These are phyloP conservation scores for Siderastrea siderea DNA, from an alignment of 92 coral and sea anemone genomes.

Conservation along the genomic window DNA sequence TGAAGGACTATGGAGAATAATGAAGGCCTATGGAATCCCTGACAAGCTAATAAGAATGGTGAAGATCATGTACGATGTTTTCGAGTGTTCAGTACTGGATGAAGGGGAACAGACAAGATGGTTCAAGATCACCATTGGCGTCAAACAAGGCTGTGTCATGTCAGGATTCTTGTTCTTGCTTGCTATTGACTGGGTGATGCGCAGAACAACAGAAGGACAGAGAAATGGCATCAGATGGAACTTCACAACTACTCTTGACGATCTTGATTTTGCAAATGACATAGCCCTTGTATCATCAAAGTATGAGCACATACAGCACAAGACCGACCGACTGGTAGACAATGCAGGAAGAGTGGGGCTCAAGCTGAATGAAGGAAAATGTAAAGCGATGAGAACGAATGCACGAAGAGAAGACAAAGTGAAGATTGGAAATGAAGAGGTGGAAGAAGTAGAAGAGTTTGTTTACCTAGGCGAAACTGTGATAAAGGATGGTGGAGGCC, in stretches of 20 bases:
- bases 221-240: constrained; percentile 41
- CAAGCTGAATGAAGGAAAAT: constrained; percentile 41
- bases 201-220: constrained; percentile 30
- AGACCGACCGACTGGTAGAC: constrained; percentile 53
- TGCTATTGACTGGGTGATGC: constrained; percentile 29
- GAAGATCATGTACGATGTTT: no score
- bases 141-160: constrained; percentile 37
- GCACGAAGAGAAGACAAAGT: constrained; percentile 43
- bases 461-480: constrained; percentile 43
- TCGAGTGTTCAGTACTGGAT: constrained; percentile 35
- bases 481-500: constrained; percentile 45
- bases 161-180: constrained; percentile 43
- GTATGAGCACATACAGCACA: constrained; percentile 36
- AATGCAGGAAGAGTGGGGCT: constrained; percentile 40
- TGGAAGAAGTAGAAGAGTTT: constrained; percentile 40
- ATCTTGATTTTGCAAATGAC: constrained; percentile 45
- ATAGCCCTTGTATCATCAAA: constrained; percentile 42
- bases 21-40: constrained; percentile 34
- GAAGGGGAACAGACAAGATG: constrained; percentile 36
- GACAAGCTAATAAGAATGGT: constrained; percentile 36
- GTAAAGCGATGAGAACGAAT: constrained; percentile 41
- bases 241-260: constrained; percentile 48
- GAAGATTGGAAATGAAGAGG: constrained; percentile 39
- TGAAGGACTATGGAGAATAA: constrained; percentile 35
- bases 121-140: constrained; percentile 50